phyloP scores from a whole-genome alignment of 2,888 invertebrate species.

The Epinotia demarniana region DNA sequence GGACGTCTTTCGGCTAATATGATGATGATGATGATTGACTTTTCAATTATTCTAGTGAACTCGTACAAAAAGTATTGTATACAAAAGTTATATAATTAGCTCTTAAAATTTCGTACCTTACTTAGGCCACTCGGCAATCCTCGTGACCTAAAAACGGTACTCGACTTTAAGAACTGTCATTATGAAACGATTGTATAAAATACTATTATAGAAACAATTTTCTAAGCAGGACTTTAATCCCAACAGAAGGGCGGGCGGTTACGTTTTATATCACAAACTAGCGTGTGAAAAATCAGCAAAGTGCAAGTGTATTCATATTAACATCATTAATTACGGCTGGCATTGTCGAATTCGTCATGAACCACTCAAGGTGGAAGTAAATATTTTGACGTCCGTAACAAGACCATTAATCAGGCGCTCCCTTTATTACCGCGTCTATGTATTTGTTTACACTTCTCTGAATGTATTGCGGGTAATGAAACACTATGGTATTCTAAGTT shows the following conservation, averaged over 20 bases:
- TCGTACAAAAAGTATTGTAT: too few relatives aligned
- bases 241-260: neutral
- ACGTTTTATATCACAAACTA: neutral
- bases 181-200: too few relatives aligned
- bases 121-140: too few relatives aligned
- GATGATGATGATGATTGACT: too few relatives aligned
- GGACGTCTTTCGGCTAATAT: too few relatives aligned
- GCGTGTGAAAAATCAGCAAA: neutral
- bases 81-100: too few relatives aligned
- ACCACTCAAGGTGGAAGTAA: constrained; percentile 48
- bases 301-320: neutral
- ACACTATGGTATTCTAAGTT: constrained; percentile 6
- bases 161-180: too few relatives aligned
- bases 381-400: constrained; percentile 51
- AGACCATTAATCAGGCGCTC: constrained; percentile 53
- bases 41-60: too few relatives aligned
- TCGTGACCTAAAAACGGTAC: too few relatives aligned
- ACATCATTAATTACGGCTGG: constrained; percentile 23
- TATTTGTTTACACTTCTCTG: constrained; percentile 41
- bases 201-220: too few relatives aligned
- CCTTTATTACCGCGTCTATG: constrained; percentile 48
- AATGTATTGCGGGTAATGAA: constrained; percentile 18
- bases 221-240: neutral
- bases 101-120: too few relatives aligned
- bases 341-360: constrained; percentile 16